A percentile compares a stretch with the other conserved stretches of the same genome.
phyloP scores from a whole-genome alignment of 2,113 vertebrate species.

The Motacilla tschutschensis region DNA sequence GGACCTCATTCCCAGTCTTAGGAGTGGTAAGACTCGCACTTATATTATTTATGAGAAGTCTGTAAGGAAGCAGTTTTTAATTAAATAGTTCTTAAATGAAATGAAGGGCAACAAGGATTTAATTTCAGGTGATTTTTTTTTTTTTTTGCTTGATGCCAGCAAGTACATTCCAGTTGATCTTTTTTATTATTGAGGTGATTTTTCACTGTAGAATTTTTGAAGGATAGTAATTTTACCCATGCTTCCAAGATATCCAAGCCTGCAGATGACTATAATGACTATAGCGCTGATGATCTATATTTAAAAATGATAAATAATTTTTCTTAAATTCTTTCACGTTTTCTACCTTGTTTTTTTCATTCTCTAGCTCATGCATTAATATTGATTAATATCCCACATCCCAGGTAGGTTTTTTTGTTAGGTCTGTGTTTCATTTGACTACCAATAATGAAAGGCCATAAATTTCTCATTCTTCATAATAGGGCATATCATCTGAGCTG shows the following conservation, averaged over 20 bases:
- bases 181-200: slow-evolving; percentile 38
- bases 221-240: slow-evolving; percentile 26
- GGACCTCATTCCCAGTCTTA: background rate
- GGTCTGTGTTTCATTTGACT: slow-evolving; percentile 49
- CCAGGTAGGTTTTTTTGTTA: slow-evolving; percentile 21
- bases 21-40: background rate
- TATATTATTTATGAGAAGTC: background rate
- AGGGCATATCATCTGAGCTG: slow-evolving; percentile 1
- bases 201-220: slow-evolving; percentile 47
- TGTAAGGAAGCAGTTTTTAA: background rate
- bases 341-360: slow-evolving; percentile 35
- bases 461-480: slow-evolving; percentile 40
- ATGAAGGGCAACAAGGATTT: slow-evolving; percentile 28
- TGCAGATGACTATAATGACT: slow-evolving; percentile 19
- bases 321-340: slow-evolving; percentile 13
- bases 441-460: slow-evolving; percentile 36
- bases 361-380: slow-evolving; percentile 13
- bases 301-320: slow-evolving; percentile 61
- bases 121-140: slow-evolving; percentile 35
- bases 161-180: background rate
- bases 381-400: slow-evolving; percentile 50
- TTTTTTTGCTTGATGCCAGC: slow-evolving; percentile 9
- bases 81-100: slow-evolving; percentile 25
- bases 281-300: slow-evolving; percentile 38
- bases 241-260: background rate